phyloP scores from a whole-genome alignment of 2,888 invertebrate genomes.

The Erebia epiphron region DNA sequence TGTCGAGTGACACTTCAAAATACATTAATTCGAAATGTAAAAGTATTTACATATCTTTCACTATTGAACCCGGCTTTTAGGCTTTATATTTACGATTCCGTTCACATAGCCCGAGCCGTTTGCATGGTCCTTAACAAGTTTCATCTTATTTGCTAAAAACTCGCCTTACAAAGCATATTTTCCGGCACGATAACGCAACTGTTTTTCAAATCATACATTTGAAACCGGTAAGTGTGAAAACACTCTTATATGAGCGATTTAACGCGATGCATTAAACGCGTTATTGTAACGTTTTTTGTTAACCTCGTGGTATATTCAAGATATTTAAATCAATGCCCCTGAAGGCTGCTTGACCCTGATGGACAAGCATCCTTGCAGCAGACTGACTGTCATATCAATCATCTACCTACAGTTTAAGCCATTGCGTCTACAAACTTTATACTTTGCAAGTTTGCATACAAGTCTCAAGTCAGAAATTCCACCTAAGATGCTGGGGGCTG shows the following conservation, averaged over 20 bases:
- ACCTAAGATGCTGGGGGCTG: too few species aligned
- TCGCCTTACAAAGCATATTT: background rate
- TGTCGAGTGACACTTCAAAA: slow-evolving; percentile 69
- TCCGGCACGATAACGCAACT: background rate
- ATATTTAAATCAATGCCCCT: too few species aligned
- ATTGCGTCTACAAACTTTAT: too few species aligned
- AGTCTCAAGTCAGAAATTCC: too few species aligned
- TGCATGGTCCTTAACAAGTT: slow-evolving; percentile 11
- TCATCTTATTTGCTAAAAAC: background rate
- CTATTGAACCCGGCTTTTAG: slow-evolving; percentile 18
- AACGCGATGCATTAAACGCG: background rate
- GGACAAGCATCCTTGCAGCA: too few species aligned
- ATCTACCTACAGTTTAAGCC: too few species aligned
- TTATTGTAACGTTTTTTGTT: background rate
- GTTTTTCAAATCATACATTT: background rate
- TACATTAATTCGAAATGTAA: slow-evolving; percentile 72
- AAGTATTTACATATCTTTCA: slow-evolving; percentile 68
- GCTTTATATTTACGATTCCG: background rate
- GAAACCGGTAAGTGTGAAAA: background rate
- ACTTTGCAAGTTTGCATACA: too few species aligned
- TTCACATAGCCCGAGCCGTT: background rate
- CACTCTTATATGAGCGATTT: background rate
- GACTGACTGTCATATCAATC: too few species aligned
- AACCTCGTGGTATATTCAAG: too few species aligned
- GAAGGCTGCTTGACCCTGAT: too few species aligned